phyloP scores from a whole-genome alignment of 64 coral and sea anemone genomes.

The Montipora foliosa region DNA sequence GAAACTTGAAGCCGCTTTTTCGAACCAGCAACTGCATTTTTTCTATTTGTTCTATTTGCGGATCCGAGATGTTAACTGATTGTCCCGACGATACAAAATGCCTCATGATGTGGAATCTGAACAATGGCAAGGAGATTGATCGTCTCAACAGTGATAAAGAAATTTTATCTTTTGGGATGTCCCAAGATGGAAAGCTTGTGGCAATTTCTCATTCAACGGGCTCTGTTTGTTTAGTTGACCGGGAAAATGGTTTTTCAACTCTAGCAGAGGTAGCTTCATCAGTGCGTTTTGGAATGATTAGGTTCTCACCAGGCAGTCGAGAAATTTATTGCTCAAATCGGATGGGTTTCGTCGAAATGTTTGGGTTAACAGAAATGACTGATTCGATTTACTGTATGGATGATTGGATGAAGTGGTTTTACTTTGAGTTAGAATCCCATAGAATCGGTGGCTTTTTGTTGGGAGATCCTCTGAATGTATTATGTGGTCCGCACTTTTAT shows the following conservation, averaged over 20 bases:
- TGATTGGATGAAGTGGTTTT: too few species aligned
- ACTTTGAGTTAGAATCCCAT: neutral
- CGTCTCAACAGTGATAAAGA: neutral
- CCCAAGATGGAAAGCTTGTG: neutral
- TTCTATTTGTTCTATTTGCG: neutral
- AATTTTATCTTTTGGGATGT: neutral
- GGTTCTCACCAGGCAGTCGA: neutral
- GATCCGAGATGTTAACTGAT: neutral
- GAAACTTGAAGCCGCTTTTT: neutral
- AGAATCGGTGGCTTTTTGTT: neutral
- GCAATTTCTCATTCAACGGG: conserved; percentile 9
- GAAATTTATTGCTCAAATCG: neutral
- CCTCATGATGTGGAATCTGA: conserved; percentile 1
- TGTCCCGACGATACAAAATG: conserved; percentile 9
- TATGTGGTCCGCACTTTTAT: neutral
- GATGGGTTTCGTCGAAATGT: neutral
- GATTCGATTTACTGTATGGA: too few species aligned
- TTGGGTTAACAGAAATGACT: too few species aligned
- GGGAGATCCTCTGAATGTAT: neutral
- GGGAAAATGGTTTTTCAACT: neutral
- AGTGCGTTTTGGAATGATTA: neutral
- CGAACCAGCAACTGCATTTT: neutral
- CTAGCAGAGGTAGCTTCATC: neutral
- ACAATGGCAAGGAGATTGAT: neutral
- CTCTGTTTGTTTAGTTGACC: neutral